phyloP scores from a whole-genome alignment of 2,888 invertebrate species.

The Yponomeuta cagnagella region DNA sequence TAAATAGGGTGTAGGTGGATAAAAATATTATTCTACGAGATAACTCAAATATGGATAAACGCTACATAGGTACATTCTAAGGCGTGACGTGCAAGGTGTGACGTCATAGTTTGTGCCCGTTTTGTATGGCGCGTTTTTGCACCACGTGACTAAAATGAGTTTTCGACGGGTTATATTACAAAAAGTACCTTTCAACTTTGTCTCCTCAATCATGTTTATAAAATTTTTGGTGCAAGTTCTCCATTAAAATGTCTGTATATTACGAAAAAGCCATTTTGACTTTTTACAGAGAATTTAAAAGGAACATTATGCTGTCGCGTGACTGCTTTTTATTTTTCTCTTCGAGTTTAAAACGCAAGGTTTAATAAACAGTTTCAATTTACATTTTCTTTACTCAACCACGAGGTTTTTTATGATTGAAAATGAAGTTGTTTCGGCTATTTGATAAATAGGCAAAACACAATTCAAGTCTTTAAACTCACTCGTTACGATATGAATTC shows the following conservation, averaged over 20 bases:
- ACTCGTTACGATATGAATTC: background rate
- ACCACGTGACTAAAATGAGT: too few species aligned
- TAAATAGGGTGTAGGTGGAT: too few species aligned
- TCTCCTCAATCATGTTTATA: too few species aligned
- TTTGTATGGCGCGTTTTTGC: too few species aligned
- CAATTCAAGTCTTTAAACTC: background rate
- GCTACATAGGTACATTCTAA: too few species aligned
- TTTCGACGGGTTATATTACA: too few species aligned
- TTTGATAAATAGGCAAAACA: background rate
- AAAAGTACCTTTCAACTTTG: too few species aligned
- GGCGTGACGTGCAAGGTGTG: too few species aligned
- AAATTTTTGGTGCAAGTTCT: too few species aligned
- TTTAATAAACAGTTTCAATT: constrained; percentile 6
- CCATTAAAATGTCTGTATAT: background rate
- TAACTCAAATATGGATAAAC: too few species aligned
- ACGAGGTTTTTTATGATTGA: background rate
- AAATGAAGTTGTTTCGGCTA: background rate
- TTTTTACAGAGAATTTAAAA: background rate
- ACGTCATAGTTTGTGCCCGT: too few species aligned
- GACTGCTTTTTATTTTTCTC: constrained; percentile 1
- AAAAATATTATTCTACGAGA: too few species aligned
- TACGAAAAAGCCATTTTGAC: background rate
- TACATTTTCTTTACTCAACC: background rate
- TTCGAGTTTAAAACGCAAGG: background rate
- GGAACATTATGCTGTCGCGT: background rate